These are phyloP conservation scores for Oncorhynchus clarkii DNA, from an alignment of 2,113 vertebrate genomes.

Conservation along the genomic window DNA sequence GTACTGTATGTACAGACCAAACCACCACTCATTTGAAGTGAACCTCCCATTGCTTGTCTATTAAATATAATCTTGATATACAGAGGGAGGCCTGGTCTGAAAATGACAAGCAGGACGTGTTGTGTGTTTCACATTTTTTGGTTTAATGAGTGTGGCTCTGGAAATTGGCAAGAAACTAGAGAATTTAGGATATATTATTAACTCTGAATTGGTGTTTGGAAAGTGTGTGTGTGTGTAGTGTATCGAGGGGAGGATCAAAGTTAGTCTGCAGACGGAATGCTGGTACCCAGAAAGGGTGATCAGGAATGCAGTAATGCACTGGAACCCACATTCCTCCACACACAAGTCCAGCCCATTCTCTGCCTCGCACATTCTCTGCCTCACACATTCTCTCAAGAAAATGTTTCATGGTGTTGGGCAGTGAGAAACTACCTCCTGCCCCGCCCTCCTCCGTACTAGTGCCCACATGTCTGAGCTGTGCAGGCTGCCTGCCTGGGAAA, in stretches of 20 bases:
- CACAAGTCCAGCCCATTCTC: not conserved
- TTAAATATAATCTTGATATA: not conserved
- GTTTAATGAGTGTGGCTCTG: not conserved
- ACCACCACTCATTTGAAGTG: constrained; percentile 31
- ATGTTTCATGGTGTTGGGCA: not conserved
- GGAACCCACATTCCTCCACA: constrained; percentile 1
- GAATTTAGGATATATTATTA: constrained; percentile 37
- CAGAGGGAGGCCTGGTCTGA: not conserved
- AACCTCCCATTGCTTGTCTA: not conserved
- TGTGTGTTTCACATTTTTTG: not conserved
- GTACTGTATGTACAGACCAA: too few species aligned
- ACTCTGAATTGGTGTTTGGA: constrained; percentile 1
- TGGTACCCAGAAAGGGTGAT: constrained; percentile 12
- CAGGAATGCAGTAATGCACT: not conserved
- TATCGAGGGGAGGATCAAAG: constrained; percentile 30
- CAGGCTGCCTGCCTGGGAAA: not conserved
- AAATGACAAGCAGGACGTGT: not conserved
- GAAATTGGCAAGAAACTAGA: constrained; percentile 22
- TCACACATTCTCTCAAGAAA: not conserved
- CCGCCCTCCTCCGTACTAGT: not conserved
- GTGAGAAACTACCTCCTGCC: not conserved
- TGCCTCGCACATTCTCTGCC: not conserved
- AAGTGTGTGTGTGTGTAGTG: constrained; percentile 1
- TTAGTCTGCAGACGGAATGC: constrained; percentile 17
- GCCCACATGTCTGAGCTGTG: not conserved